Base-by-base conservation (phyloP, 2,113 vertebrate species). In the Percina caprodes region DNA sequence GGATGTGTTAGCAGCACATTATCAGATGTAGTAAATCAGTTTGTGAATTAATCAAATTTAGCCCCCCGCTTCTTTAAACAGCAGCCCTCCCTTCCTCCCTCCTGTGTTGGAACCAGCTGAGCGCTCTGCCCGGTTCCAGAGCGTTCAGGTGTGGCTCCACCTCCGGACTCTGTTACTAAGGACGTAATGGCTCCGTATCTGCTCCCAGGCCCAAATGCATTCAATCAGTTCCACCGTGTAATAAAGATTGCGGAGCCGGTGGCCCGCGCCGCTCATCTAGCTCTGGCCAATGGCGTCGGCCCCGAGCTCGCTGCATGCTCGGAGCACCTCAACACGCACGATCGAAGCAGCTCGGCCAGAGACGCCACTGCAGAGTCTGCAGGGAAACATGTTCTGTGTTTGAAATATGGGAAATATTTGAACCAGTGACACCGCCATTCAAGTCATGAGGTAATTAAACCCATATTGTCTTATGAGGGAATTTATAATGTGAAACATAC, bases 21-120 rank as follows among this genome's bases (percentile, higher is more conserved):
- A 93, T 94, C 91, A 92, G 87, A 82, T 79, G 65, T 77, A 77
- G 80, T 89, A 87, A 92, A 94, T 94, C 92, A 93, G 82, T 93
- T 94, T 91, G 93, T 93, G 92, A 92, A 93, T 93, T 94, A 91
- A 93, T 93, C 89, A 92, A 92, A 93, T 93, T 89, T 84, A 91
- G 77, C 85, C 68, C 66, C 88, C 88, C 70, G 30, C 51, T 3
- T 84, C 71, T 84, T 93, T 85, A 83, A 90, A 87, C 72, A 69
- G 82, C 59, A 4, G 46, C 2, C 48, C 54, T 54, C 33, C 42
- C 59, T 60, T 63, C 45, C 69, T 33, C 21, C 42, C 52, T 74
- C 62, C 75, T 69, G 51, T 66, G 16, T 71, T 83, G 67, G 66
- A 84, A 77, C 69, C 71, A 85, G 80, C 78, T 79, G 82, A 79